Conservation (phyloP, 2,113 vertebrate genomes). For the Amphiprion percula region DNA sequence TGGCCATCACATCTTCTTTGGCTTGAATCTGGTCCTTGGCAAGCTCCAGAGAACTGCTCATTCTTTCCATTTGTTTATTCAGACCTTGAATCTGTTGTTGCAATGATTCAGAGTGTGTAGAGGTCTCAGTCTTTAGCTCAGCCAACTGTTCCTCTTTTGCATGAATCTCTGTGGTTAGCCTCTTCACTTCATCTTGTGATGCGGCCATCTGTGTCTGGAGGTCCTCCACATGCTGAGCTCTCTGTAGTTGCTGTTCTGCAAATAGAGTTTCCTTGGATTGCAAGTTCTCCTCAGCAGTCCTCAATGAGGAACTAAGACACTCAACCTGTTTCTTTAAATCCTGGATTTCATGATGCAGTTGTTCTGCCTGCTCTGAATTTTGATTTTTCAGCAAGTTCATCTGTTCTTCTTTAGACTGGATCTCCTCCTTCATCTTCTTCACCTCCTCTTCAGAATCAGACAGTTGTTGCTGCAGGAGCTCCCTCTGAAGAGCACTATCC, state of each 20-base stretch:
- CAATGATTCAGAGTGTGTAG: constrained; percentile 16
- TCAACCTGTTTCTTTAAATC: constrained; percentile 79
- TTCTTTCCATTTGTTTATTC: constrained; percentile 68
- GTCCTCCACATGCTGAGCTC: neutral
- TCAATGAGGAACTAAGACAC: constrained; percentile 71
- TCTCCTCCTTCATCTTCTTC: constrained; percentile 67
- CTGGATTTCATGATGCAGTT: constrained; percentile 61
- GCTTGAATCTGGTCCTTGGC: constrained; percentile 23
- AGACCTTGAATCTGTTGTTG: constrained; percentile 42
- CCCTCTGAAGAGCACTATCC: constrained; percentile 32
- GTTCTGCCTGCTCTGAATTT: constrained; percentile 33
- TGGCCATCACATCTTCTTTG: constrained; percentile 27
- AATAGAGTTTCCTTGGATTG: constrained; percentile 50
- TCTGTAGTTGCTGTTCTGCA: constrained; percentile 43
- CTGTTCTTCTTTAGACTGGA: constrained; percentile 81
- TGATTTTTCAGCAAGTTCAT: constrained; percentile 24
- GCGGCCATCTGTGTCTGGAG: too few relatives aligned
- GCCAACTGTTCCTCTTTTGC: too few relatives aligned
- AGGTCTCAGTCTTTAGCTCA: constrained; percentile 23
- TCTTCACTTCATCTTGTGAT: too few relatives aligned
- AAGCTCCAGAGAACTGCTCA: constrained; percentile 28
- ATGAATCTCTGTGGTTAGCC: too few relatives aligned
- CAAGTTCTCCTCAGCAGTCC: constrained; percentile 76
- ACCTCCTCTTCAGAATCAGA: constrained; percentile 40
- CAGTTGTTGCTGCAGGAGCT: constrained; percentile 28